Conservation (phyloP, 2,113 vertebrate genomes). For the Otis tarda region DNA sequence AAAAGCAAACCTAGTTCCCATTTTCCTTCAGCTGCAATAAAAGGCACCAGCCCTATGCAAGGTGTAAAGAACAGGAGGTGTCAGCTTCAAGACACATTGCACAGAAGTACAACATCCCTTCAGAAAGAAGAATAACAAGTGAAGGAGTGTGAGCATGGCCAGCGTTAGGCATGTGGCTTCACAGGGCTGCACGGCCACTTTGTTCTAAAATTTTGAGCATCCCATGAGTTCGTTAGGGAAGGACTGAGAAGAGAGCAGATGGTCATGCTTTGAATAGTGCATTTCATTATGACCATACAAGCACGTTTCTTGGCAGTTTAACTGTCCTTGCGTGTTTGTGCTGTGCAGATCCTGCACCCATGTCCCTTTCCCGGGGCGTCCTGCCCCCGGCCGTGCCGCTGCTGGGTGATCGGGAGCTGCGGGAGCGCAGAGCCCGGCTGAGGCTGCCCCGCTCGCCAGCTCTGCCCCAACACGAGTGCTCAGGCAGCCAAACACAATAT, state of each 20-base stretch:
- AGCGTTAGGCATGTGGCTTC: not conserved
- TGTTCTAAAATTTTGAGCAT: not conserved
- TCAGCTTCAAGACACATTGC: not conserved
- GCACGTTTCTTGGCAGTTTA: fast-evolving
- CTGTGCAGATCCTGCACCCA: fast-evolving
- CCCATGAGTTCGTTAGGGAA: fast-evolving
- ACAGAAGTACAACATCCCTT: too few species aligned
- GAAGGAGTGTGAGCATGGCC: not conserved
- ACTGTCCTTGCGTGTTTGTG: too few species aligned
- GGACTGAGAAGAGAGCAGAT: not conserved
- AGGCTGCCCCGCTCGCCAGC: not conserved
- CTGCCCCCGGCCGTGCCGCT: fast-evolving
- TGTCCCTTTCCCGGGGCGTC: not conserved
- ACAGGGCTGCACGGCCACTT: not conserved
- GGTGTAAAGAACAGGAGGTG: not conserved
- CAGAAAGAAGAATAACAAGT: not conserved
- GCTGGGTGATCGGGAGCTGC: not conserved
- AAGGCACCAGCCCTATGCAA: not conserved
- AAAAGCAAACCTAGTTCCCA: fast-evolving
- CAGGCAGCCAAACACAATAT: not conserved
- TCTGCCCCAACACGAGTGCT: not conserved
- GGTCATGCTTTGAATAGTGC: too few species aligned
- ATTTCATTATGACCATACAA: not conserved
- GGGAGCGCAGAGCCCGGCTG: fast-evolving
- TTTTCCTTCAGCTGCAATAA: not conserved